Evolutionary conservation across 2,888 invertebrate genomes (phyloP).

Genomic region (Onthophagus sagittarius): DNA sequence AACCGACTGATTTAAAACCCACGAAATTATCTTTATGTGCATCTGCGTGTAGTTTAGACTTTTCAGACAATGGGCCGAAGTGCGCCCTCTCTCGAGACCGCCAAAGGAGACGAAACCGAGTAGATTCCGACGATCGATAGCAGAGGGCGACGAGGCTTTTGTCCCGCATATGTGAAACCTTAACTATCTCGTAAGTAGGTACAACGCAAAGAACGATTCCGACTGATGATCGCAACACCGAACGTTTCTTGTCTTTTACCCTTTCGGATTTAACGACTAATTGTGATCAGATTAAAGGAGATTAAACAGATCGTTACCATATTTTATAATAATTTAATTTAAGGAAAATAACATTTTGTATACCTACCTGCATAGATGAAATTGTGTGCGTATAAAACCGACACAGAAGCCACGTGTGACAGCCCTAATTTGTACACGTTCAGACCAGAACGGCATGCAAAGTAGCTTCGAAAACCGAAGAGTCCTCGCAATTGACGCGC

Average conservation of each 20-base stretch:
- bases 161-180: conserved; percentile 1
- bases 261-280: background rate
- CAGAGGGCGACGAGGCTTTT: background rate
- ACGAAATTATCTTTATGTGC: conserved; percentile 22
- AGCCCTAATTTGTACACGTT: conserved; percentile 23
- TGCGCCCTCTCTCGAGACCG: conserved; percentile 16
- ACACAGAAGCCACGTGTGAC: background rate
- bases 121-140: conserved; percentile 1
- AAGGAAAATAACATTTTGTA: too few species aligned
- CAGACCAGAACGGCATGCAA: conserved; percentile 19
- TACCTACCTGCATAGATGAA: background rate
- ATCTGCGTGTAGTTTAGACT: conserved; percentile 20
- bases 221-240: background rate
- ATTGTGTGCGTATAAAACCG: background rate
- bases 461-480: conserved; percentile 17
- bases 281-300: background rate
- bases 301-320: conserved; percentile 1
- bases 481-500: conserved; percentile 24
- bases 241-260: background rate
- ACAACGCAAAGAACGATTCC: background rate
- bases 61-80: conserved; percentile 19
- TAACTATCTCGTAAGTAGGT: conserved; percentile 4
- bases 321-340: background rate
- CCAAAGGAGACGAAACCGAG: conserved; percentile 19
- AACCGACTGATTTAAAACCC: conserved; percentile 18